A percentile compares a stretch with the other conserved stretches of the same genome.
Conservation (phyloP, 2,113 vertebrate species). For the Taurulus bubalis region DNA sequence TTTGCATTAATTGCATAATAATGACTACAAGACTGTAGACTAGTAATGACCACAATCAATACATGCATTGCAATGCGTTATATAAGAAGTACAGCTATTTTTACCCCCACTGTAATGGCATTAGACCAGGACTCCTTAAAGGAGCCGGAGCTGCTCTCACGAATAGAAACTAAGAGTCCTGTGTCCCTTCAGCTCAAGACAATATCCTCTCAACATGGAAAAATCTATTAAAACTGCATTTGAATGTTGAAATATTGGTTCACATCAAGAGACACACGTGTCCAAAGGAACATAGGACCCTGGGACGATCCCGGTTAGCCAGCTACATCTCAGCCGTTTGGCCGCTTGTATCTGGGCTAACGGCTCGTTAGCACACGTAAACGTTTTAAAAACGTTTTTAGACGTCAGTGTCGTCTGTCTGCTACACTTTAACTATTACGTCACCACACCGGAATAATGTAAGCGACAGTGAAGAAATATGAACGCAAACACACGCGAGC, state of each 20-base stretch:
- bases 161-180: background rate
- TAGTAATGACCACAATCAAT: background rate
- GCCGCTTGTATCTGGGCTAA: background rate
- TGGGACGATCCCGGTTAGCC: background rate
- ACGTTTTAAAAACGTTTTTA: no score
- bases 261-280: background rate
- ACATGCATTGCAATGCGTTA: conserved; percentile 2
- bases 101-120: background rate
- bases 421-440: background rate
- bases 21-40: background rate
- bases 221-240: background rate
- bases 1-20: background rate
- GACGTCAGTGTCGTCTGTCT: background rate
- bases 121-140: background rate
- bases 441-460: background rate
- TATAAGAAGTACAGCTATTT: background rate
- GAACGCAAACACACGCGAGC: background rate
- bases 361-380: background rate
- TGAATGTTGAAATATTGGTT: background rate
- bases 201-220: background rate
- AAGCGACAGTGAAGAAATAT: accelerated
- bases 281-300: background rate
- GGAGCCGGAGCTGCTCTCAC: background rate
- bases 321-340: background rate
- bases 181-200: background rate